Evolutionary conservation across 2,113 vertebrate genomes (phyloP), one percentile per base, ranked within the genome.

Genomic region (Macrotis lagotis): DNA sequence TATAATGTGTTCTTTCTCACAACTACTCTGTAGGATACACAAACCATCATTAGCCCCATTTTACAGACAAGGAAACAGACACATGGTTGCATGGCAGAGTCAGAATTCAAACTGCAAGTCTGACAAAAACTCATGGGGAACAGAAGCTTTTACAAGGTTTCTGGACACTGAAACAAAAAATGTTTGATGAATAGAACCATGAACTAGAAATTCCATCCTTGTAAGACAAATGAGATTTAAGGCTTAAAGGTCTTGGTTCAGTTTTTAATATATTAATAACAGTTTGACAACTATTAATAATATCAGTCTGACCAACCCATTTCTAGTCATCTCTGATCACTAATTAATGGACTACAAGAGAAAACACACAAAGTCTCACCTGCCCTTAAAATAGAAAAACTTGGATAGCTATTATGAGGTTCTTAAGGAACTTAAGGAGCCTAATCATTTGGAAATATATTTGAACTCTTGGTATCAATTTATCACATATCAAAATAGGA

Each of bases 221-320:
- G 47, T 50, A 92, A 47, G 74, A 93, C 89, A 94, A 93, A 44
- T 51, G 16, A 94, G 44, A 91, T 19, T 47, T 92, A 48, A 53
- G 91, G n/a, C 37, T 91, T 91, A 55, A 95, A 96, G 25, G 94
- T 93, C 24, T 28, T 93, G 24, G 53, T 95, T 94, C 50, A 88
- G 92, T 94, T 49, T 51, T 50, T 92, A 92, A 26, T n/a, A n/a
- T n/a, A n/a, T n/a, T n/a, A n/a, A n/a, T n/a, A n/a, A n/a, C n/a
- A n/a, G n/a, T 83, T 83, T 24, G 44, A 44, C n/a, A 83, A 83
- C n/a, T 83, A 83, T 44, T 83, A 52, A 59, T 90, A 94, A 92
- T 93, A 95, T 93, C n/a, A 92, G 14, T 50, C 47, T 96, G 96
- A 74, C 3, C n/a, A 96, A 92, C 89, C 12, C 90, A 24, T 92